Base-by-base conservation (phyloP, 2,113 vertebrate species). In the Empidonax traillii region DNA sequence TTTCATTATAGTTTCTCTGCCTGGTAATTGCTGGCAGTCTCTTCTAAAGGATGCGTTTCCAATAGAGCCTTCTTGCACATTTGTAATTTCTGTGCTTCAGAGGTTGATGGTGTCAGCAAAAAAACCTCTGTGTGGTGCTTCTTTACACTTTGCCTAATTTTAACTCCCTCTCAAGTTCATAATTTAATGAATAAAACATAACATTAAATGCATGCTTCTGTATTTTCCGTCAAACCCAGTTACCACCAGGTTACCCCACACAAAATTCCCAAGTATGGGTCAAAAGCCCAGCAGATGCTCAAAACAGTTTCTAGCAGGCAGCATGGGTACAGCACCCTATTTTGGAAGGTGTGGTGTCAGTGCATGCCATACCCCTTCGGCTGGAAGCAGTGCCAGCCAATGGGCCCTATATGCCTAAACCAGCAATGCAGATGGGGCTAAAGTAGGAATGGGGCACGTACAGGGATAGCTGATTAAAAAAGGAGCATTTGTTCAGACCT, bases 241-340 rank as follows among this genome's bases (percentile, higher is more conserved):
- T 61, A 77, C 16, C 27, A 68, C 8, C 23, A 75, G 33, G 28
- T 41, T 61, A 61, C 25, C 7, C 12, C 33, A 9, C 6, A 43
- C 14, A 88, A 85, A 85, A 77, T 55, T 41, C 24, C 65, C 22
- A n/a, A 37, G 17, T 30, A 46, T 4, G 10, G 7, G 35, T 46
- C 3, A 3, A 9, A 81, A 65, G 31, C 47, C 52, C 52, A 84
- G 41, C 11, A 75, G 15, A 78, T 5, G 28, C 23, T 46, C 25
- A 71, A 30, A 72, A 76, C 14, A 21, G 53, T 62, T 44, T 37
- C 37, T 58, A 72, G 47, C 9, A 6, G 41, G 37, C 43, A 85
- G 19, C 12, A 2, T 3, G 51, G 14, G 25, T 71, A 61, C 1
- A 2, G 39, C 47, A 65, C 11, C 27, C 37, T 56, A 0, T 52